Conservation (phyloP, 2,888 invertebrate species). For the Neocrepidodera transversa region DNA sequence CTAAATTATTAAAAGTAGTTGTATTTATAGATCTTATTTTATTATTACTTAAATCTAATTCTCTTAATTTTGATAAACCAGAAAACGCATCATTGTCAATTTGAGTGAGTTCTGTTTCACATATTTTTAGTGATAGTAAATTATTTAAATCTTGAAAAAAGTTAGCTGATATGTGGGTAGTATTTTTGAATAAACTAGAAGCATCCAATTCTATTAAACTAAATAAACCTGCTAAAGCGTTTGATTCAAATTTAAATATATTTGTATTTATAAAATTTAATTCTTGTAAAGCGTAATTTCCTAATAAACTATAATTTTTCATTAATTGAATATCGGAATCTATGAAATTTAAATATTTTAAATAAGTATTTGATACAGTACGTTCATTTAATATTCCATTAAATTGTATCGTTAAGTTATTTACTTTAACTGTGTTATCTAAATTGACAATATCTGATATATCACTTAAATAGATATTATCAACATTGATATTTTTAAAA, state of each 20-base stretch:
- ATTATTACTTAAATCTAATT: constrained; percentile 13
- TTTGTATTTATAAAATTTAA: constrained; percentile 13
- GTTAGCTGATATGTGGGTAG: background rate
- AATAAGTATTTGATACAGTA: constrained; percentile 3
- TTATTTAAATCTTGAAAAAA: constrained; percentile 7
- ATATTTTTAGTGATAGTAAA: constrained; percentile 7
- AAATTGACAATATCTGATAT: constrained; percentile 4
- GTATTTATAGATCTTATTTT: background rate
- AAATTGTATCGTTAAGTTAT: constrained; percentile 10
- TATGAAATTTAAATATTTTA: constrained; percentile 7
- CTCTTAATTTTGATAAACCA: constrained; percentile 8
- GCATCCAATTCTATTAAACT: constrained; percentile 17
- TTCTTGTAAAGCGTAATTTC: constrained; percentile 9
- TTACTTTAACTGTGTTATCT: background rate
- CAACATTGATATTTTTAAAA: background rate
- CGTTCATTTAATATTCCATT: constrained; percentile 2
- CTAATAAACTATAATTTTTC: constrained; percentile 14
- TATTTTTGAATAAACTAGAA: constrained; percentile 20
- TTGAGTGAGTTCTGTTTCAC: constrained; percentile 1
- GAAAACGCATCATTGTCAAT: constrained; percentile 15
- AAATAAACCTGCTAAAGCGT: constrained; percentile 19
- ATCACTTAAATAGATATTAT: constrained; percentile 11
- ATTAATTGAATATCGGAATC: constrained; percentile 13
- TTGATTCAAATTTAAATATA: constrained; percentile 11
- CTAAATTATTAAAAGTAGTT: background rate